Evolutionary conservation across 2,113 vertebrate species (phyloP), one percentile per base, ranked within the genome.

Genomic region (Brachyhypopomus gauderio): DNA sequence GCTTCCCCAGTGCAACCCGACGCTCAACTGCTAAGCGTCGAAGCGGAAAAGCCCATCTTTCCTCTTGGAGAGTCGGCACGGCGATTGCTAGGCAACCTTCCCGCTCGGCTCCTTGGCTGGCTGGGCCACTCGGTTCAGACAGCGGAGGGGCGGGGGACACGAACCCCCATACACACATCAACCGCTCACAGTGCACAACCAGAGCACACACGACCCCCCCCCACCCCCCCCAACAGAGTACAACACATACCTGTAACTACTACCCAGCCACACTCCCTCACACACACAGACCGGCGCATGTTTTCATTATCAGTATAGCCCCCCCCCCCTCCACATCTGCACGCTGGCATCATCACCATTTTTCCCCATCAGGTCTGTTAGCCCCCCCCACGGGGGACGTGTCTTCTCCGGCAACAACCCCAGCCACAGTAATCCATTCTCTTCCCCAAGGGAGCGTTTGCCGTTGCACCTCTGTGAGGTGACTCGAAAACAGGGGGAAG

Each of bases 81-180:
- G 64, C 62, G 77, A 85, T 83, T 83, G 81, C 84, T 85, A 85
- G 74, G 84, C 81, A 83, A 85, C 78, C 52, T 77, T 74, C 75
- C 77, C 69, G 62, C 73, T 55, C 30, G 25, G 30, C 27, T 34
- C 36, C 25, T 45, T 27, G 62, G 36, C 72, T 69, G 27, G 22
- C 62, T 72, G 22, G 48, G 23, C 48, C 62, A n/a, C 60, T 75
- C 62, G 5, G 22, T 78, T 83, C 81, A 73, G 63, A 72, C 3
- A 52, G 70, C 45, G 60, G 72, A 63, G 82, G 62, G 79, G 64
- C 69, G 60, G 73, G 76, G 59, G 22, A 25, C 52, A 73, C 48
- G 20, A 16, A 45, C 58, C 14, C 63, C 22, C 41, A 78, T 56
- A 79, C 66, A 56, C 27, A 78, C 30, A 62, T n/a, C n/a, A 20